Evolutionary conservation across 2,797 vertebrate species (phyloP), one percentile per base, ranked within the genome.

Genomic region (Acanthis flammea): DNA sequence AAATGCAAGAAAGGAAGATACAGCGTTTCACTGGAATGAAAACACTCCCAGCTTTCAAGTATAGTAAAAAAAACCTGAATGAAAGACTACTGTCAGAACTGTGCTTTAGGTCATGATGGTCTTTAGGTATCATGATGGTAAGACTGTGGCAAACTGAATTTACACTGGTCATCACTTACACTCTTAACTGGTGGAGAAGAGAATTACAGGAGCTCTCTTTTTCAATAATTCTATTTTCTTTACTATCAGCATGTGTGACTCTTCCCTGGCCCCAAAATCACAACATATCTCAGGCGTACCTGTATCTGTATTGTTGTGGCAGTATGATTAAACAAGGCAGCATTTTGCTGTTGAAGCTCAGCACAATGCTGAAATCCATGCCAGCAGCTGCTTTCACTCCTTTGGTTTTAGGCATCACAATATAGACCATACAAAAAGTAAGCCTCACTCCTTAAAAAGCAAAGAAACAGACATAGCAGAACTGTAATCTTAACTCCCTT

Each of bases 261-360:
- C 45, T 80, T 80, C 27, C 50, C 23, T 47, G 61, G 76, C 33
- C 41, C 18, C 35, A 37, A 44, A 63, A 7, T 8, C 17, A 42
- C 17, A 54, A 10, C 8, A 1, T 28, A 35, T 61, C 58, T 76
- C 11, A 9, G 45, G 22, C 0, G 0, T 53, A 54, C 24, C 48
- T 83, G 45, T 33, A 48, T 44, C 33, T 57, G 24, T 80, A 47
- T 47, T 28, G 11, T 15, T 67, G 54, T 39, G n/a, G 48, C 58
- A 71, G 33, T 67, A 25, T 31, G 8, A 47, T 66, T 63, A 57
- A 81, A 60, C 39, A 53, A 47, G 47, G 48, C 41, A 72, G 47
- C 42, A 37, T 78, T 90, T 88, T 77, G 63, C 48, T 83, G 39
- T 19, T 39, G 61, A 90, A 71, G 33, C 75, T 60, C 24, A 54